Base-by-base conservation (phyloP, 2,797 vertebrate genomes). In the Chloroceryle inda region DNA sequence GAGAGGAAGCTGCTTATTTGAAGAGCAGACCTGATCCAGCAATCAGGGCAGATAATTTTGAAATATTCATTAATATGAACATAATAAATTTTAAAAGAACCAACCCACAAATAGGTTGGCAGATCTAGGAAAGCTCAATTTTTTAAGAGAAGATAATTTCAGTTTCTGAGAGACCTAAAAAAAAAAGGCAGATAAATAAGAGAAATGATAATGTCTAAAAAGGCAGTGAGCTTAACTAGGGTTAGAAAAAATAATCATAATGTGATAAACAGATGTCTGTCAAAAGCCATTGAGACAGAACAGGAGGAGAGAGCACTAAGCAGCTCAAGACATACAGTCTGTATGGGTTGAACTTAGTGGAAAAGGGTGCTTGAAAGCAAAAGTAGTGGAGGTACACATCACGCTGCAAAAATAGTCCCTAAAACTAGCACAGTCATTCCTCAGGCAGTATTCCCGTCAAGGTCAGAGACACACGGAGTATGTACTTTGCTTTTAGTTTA, bases 1-100 rank as follows among this genome's bases (percentile, higher is more conserved):
- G 69, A 79, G 38, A 49, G 22, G 63, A 82, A 87, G 77, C 77
- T 89, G 56, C 49, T 76, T 93, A 52, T 74, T 76, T 74, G 44
- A 96, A 84, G n/a, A 94, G 22, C 55, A 74, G 31, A 78, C 93
- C 86, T 88, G 80, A 90, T 89, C 24, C 42, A 82, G 71, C 38
- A 69, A 61, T 87, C 10, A n/a, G 76, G 19, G 27, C 71, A 82
- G 37, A 67, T 93, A 59, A 86, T 88, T 91, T 72, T 96, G 63
- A 66, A 79, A 95, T 69, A 90, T 71, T 81, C 33, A 68, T 86
- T 14, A 64, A 58, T 91, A 45, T 89, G 33, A 93, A 87, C 74
- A 69, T 66, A 74, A 50, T 23, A 58, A 23, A 66, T 68, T 0
- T 3, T 38, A 19, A 47, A 87, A 76, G 5, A 79, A 38, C 4